phyloP scores from a whole-genome alignment of 2,113 vertebrate species.

The Jaculus jaculus region DNA sequence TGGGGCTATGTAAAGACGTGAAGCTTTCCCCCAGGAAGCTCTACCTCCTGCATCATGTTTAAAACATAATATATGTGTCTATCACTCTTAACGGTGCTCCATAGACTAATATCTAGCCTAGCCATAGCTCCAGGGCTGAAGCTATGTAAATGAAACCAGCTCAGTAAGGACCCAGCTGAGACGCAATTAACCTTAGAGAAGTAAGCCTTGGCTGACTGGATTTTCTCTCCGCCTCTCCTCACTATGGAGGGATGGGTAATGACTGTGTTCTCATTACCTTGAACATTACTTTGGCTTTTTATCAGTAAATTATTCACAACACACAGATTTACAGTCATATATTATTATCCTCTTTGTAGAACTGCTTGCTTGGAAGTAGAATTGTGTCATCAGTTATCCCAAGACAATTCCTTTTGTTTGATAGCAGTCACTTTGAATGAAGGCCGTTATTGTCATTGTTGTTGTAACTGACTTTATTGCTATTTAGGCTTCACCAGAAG shows the following conservation, averaged over 20 bases:
- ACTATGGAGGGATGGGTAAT: not conserved
- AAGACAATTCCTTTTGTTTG: not conserved
- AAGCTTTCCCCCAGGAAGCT: not conserved
- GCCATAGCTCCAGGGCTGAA: not conserved
- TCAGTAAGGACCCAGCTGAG: not conserved
- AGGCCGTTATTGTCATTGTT: not conserved
- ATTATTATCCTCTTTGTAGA: not conserved
- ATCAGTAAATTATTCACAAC: not conserved
- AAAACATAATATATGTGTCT: not conserved
- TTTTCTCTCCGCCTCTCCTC: not conserved
- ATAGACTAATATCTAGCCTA: not conserved
- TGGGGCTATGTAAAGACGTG: not conserved
- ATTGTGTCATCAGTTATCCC: not conserved
- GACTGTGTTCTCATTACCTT: conserved; percentile 18
- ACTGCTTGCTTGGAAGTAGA: not conserved
- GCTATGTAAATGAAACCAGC: not conserved
- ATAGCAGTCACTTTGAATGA: not conserved
- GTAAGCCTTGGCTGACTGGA: not conserved
- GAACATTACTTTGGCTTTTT: not conserved
- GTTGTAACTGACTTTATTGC: not conserved
- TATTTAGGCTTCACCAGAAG: not conserved
- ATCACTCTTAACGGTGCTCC: not conserved
- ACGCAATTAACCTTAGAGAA: not conserved
- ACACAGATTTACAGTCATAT: not conserved
- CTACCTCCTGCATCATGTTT: not conserved